These are phyloP conservation scores for Tapirus terrestris DNA, from an alignment of 2,113 vertebrate species.

Conservation along the genomic window DNA sequence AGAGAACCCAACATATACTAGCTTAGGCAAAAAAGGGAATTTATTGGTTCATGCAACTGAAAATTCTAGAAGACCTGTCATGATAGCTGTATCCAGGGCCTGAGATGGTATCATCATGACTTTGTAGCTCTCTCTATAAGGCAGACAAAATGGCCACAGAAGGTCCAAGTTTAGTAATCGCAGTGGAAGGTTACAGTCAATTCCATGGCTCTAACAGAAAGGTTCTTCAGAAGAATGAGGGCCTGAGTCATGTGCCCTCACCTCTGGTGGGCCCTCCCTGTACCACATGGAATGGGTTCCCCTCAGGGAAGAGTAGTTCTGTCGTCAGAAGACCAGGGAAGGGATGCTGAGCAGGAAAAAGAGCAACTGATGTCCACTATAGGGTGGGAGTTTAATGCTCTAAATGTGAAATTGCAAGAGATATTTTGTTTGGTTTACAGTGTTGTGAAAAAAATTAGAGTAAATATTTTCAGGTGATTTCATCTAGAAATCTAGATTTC, in stretches of 20 bases:
- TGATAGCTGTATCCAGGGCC: neutral
- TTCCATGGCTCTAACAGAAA: neutral
- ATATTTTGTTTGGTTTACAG: neutral
- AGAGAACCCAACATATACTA: neutral
- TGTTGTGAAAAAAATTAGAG: neutral
- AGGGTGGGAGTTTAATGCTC: neutral
- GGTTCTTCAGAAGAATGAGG: neutral
- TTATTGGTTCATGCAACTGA: neutral
- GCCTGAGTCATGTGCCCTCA: neutral
- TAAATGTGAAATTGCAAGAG: neutral
- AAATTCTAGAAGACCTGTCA: neutral
- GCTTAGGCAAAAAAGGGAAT: neutral
- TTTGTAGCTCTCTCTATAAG: neutral
- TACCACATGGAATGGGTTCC: neutral
- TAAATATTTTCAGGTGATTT: conserved; percentile 17
- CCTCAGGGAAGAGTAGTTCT: neutral
- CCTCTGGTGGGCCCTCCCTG: neutral
- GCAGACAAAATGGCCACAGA: neutral
- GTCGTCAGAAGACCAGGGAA: neutral
- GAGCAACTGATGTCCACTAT: neutral
- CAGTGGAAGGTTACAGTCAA: neutral
- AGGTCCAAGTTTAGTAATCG: neutral
- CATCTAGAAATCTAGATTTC: conserved; percentile 26
- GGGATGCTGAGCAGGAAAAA: neutral
- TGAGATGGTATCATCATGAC: neutral